Evolutionary conservation across 2,888 invertebrate species (phyloP), one percentile per base, ranked within the genome.

Genomic region (Calliopum simillimum): DNA sequence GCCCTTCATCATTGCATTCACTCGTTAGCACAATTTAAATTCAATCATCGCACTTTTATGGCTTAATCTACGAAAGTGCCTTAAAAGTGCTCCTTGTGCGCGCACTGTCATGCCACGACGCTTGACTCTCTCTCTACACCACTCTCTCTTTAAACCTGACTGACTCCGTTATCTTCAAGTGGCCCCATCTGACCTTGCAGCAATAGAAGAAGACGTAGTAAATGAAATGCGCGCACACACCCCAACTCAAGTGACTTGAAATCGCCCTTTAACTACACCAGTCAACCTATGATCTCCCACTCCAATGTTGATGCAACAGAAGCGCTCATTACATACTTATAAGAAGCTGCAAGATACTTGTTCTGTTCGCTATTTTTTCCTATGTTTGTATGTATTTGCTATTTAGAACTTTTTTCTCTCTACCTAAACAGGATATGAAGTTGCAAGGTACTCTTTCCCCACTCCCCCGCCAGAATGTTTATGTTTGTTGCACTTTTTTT

Each of bases 11-110:
- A 8, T 12, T 41, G 55, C 12, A 46, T 46, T 44, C n/a, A 21
- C 43, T 51, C 58, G 46, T 59, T 59, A 19, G 19, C 59, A 41
- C 67, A 59, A 67, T 67, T 67, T 67, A 68, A 58, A 72, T 73
- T 74, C 75, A 75, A 75, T 75, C 75, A 74, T 74, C 69, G 73
- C 72, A 67, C 49, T 74, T 74, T 74, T 74, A 74, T 68, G 71
- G 73, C 71, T 75, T 75, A 75, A 75, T 75, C 74, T 69, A 70
- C 71, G 51, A 74, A 73, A 75, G 73, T 74, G 67, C 70, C 63
- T 68, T 58, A 55, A 66, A 73, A 75, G 68, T 72, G 63, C 70
- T 11, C 23, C 23, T 19, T 12, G 11, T 13, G 19, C 56, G n/a
- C 19, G 8, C 49, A 16, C 19, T 53, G 25, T 14, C 14, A 11